Evolutionary conservation across 2,113 vertebrate species (phyloP).

Genomic region (Takifugu bimaculatus): DNA sequence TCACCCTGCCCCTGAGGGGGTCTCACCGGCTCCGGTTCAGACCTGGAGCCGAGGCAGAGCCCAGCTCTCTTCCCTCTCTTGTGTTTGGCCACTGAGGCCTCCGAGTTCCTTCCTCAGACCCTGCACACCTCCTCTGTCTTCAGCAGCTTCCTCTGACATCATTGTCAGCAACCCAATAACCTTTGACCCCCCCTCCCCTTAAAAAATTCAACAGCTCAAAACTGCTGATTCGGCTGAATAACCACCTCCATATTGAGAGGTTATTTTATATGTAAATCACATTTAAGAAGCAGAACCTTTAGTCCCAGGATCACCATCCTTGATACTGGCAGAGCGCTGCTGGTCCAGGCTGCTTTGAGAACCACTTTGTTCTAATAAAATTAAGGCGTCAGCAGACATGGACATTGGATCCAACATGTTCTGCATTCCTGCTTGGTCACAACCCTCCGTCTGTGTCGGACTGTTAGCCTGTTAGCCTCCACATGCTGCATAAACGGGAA

Average conservation of each 20-base stretch:
- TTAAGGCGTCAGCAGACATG: slow-evolving; percentile 57
- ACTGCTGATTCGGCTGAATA: no score
- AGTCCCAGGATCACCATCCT: not conserved
- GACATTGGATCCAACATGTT: slow-evolving; percentile 53
- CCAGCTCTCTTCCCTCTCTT: no score
- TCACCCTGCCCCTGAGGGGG: no score
- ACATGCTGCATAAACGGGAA: not conserved
- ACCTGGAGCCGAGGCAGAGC: no score
- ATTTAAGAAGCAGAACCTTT: no score
- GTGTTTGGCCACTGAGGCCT: slow-evolving; percentile 1
- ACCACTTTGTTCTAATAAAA: slow-evolving; percentile 50
- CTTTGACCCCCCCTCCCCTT: no score
- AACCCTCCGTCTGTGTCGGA: slow-evolving; percentile 16
- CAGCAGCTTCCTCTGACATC: slow-evolving; percentile 43
- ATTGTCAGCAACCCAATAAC: not conserved
- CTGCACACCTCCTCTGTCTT: slow-evolving; percentile 15
- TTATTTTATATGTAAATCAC: no score
- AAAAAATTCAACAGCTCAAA: no score
- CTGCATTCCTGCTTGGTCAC: slow-evolving; percentile 51
- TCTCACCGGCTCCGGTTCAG: no score
- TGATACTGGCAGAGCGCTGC: slow-evolving; percentile 11
- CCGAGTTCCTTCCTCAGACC: slow-evolving; percentile 52
- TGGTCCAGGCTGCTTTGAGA: slow-evolving; percentile 26
- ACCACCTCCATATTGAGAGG: no score
- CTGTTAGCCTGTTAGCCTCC: not conserved